These are phyloP conservation scores for Limnothrissa miodon DNA, from an alignment of 2,113 vertebrate species.

Conservation along the genomic window DNA sequence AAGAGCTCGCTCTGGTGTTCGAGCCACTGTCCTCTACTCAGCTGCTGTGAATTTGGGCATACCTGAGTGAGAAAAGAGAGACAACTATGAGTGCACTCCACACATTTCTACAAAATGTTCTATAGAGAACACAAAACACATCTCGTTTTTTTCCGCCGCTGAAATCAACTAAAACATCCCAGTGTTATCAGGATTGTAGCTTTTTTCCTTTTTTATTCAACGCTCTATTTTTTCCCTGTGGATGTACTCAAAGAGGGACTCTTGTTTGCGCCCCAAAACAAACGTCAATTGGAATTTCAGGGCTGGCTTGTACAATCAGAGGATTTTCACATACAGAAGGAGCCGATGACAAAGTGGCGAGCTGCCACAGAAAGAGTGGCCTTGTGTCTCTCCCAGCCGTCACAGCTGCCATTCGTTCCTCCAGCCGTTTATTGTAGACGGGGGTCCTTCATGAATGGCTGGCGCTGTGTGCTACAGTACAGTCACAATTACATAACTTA, in stretches of 20 bases:
- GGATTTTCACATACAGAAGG: constrained; percentile 71
- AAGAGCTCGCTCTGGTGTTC: neutral
- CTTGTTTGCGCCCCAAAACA: constrained; percentile 58
- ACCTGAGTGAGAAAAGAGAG: neutral
- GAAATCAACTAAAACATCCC: constrained; percentile 1
- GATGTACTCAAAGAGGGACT: constrained; percentile 65
- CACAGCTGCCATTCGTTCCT: constrained; percentile 78
- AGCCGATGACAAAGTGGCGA: constrained; percentile 75
- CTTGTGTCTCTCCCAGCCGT: constrained; percentile 73
- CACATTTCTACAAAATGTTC: neutral
- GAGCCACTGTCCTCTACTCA: neutral
- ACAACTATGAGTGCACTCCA: neutral
- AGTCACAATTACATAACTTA: constrained; percentile 80
- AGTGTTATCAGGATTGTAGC: neutral
- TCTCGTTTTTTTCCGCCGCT: neutral
- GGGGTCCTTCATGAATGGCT: constrained; percentile 77
- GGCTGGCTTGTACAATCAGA: constrained; percentile 68
- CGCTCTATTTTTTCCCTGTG: constrained; percentile 46
- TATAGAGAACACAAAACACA: neutral
- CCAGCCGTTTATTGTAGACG: constrained; percentile 79
- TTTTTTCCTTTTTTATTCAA: neutral
- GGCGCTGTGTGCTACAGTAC: constrained; percentile 82
- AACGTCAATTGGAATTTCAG: constrained; percentile 58
- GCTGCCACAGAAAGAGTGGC: constrained; percentile 72
- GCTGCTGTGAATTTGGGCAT: neutral